Evolutionary conservation across 2,888 invertebrate genomes (phyloP).

Genomic region (Dryobota labecula): DNA sequence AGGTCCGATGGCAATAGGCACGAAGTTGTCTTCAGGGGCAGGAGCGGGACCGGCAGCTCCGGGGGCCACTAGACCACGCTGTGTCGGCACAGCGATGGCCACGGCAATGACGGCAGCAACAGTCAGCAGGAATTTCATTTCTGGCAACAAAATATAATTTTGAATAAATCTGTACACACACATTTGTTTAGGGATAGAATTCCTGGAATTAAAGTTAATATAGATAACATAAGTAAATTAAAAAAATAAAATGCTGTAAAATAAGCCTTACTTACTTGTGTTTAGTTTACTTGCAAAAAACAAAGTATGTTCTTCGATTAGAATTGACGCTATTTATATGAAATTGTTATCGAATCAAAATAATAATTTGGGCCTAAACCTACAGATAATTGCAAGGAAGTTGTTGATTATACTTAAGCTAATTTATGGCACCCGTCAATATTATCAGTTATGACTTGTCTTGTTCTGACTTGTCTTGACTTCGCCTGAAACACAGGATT

Average conservation of each 20-base stretch:
- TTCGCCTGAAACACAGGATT: too few relatives aligned
- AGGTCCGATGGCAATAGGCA: slow-evolving; percentile 64
- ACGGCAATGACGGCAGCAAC: slow-evolving; percentile 56
- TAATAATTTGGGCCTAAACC: slow-evolving; percentile 9
- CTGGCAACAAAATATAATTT: slow-evolving; percentile 34
- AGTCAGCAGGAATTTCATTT: slow-evolving; percentile 61
- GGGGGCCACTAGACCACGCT: slow-evolving; percentile 53
- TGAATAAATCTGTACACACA: background rate
- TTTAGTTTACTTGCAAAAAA: slow-evolving; percentile 54
- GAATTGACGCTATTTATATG: slow-evolving; percentile 52
- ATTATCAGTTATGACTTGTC: slow-evolving; percentile 27
- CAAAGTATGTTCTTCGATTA: slow-evolving; percentile 50
- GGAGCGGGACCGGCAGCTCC: slow-evolving; percentile 48
- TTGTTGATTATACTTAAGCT: slow-evolving; percentile 10
- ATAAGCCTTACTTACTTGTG: slow-evolving; percentile 53
- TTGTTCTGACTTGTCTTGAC: too few relatives aligned
- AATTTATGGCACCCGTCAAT: slow-evolving; percentile 30
- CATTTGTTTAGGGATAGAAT: background rate
- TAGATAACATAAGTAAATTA: background rate
- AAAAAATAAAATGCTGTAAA: background rate
- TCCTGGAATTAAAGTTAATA: background rate
- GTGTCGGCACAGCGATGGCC: slow-evolving; percentile 58
- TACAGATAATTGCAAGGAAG: slow-evolving; percentile 20
- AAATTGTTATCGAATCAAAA: slow-evolving; percentile 55
- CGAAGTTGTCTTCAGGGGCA: slow-evolving; percentile 34